Conservation (phyloP, 2,888 invertebrate species). For the Microctonus brassicae region DNA sequence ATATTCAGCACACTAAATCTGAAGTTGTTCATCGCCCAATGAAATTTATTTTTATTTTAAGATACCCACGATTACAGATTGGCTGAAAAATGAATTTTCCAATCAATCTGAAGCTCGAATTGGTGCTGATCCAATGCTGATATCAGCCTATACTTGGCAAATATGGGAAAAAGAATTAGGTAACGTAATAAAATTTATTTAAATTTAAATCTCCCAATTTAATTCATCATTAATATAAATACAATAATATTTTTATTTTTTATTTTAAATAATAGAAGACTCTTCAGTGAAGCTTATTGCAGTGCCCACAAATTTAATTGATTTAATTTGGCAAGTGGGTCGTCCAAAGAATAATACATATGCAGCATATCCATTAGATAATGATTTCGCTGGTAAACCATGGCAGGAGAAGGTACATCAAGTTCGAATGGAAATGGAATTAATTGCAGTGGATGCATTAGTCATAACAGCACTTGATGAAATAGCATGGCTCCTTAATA, state of each 20-base stretch:
- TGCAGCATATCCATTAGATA: slow-evolving; percentile 74
- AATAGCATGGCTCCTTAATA: slow-evolving; percentile 89
- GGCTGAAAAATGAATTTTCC: slow-evolving; percentile 73
- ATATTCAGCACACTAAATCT: no score
- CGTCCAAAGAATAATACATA: slow-evolving; percentile 74
- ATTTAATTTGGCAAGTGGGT: slow-evolving; percentile 81
- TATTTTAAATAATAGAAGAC: no score
- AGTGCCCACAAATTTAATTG: slow-evolving; percentile 79
- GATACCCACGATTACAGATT: slow-evolving; percentile 75
- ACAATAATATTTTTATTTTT: no score
- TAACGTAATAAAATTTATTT: slow-evolving; percentile 57
- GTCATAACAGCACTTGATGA: slow-evolving; percentile 90
- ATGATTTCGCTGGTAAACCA: slow-evolving; percentile 74
- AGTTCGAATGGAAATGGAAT: slow-evolving; percentile 76
- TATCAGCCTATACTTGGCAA: slow-evolving; percentile 79
- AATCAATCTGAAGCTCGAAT: slow-evolving; percentile 73
- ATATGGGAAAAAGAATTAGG: slow-evolving; percentile 73
- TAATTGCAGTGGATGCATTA: slow-evolving; percentile 80
- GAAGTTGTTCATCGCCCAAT: no score
- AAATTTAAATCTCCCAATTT: no score
- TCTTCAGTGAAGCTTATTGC: slow-evolving; percentile 73
- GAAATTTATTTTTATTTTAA: slow-evolving; percentile 33
- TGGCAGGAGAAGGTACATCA: slow-evolving; percentile 84
- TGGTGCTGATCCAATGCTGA: slow-evolving; percentile 82
- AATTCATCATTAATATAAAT: no score